Evolutionary conservation across 2,888 invertebrate genomes (phyloP).

Genomic region (Formica aserva): DNA sequence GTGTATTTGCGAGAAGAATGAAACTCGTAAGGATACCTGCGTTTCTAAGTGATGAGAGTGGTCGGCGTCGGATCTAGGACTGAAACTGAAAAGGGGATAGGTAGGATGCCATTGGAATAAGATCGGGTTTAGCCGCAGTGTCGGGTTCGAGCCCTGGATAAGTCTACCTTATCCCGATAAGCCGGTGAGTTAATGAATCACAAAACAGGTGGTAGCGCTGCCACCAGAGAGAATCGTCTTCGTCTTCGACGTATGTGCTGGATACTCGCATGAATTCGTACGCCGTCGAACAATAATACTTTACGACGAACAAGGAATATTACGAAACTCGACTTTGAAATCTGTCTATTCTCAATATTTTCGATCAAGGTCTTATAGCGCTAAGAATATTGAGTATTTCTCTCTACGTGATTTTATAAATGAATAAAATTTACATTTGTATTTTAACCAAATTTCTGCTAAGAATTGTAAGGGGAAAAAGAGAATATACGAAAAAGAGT

Average conservation of each 20-base stretch:
- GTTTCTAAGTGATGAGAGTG: constrained; percentile 54
- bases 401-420: too few relatives aligned
- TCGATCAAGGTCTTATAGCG: neutral
- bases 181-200: constrained; percentile 86
- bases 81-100: constrained; percentile 79
- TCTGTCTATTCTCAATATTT: neutral
- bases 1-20: constrained; percentile 23
- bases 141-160: constrained; percentile 85
- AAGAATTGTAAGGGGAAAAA: neutral
- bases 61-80: constrained; percentile 62
- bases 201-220: constrained; percentile 85
- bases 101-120: constrained; percentile 85
- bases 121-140: constrained; percentile 85
- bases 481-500: neutral
- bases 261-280: constrained; percentile 51
- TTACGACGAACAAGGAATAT: constrained; percentile 2
- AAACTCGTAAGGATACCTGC: constrained; percentile 46
- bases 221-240: constrained; percentile 77
- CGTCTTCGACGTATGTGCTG: constrained; percentile 56
- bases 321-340: constrained; percentile 6
- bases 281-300: constrained; percentile 29
- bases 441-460: neutral
- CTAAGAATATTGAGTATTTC: neutral
- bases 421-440: neutral
- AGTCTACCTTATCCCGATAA: constrained; percentile 86